Base-by-base conservation (phyloP, 2,113 vertebrate species). In the Ascaphus truei region DNA sequence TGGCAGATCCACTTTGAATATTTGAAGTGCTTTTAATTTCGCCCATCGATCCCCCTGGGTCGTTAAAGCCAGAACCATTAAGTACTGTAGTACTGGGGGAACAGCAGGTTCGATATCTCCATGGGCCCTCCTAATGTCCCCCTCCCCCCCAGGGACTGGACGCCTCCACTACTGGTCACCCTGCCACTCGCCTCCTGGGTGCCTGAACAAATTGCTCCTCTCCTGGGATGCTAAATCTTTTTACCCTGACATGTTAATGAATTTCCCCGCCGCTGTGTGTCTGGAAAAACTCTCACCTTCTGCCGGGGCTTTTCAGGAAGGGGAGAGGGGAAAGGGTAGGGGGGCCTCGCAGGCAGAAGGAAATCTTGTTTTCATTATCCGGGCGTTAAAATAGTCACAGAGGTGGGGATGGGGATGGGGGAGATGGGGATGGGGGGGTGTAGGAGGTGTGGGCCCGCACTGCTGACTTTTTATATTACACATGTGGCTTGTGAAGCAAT, bases 211-310 rank as follows among this genome's bases (percentile, higher is more conserved):
- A 60, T 60, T 29, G 55, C 43, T 60, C 45, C 55, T 36, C 37
- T 60, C 45, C 51, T 27, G 61, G 75, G 77, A 74, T 37, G 79
- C 81, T 82, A 80, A 80, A 85, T 73, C 72, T 60, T 51, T 52
- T 69, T n/a, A n/a, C 39, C 58, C 75, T 68, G 75, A 81, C 82
- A 81, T 22, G 5, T 82, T 86, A 85, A 85, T 84, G 82, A 84
- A 82, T 84, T 86, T 83, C 81, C 80, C 81, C 84, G 82, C 57
- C n/a, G n/a, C n/a, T n/a, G n/a, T n/a, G 55, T 0, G 77, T 81
- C 82, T 84, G 85, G 80, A 83, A 82, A 84, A 83, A 78, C 79
- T 83, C 80, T 83, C 81, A 76, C 81, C 79, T 63, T 68, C 36
- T 75, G 61, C 75, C 65, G 57, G 60, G 77, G 74, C 77, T 75